These are phyloP conservation scores for Tetrax tetrax DNA, from an alignment of 2,113 vertebrate species.

Conservation along the genomic window DNA sequence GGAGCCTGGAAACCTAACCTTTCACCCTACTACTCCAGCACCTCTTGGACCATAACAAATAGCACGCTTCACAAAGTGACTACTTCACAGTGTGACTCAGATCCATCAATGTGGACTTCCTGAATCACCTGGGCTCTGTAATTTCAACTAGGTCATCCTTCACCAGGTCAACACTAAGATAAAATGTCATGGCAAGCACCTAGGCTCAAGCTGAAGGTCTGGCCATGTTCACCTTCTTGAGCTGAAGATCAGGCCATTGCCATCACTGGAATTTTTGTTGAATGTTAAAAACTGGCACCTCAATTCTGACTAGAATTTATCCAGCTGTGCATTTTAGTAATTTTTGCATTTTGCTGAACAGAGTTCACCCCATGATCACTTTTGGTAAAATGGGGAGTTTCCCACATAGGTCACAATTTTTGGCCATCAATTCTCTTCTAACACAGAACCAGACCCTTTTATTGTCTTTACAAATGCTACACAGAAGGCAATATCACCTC, in stretches of 20 bases:
- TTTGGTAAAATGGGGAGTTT: background rate
- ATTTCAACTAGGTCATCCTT: background rate
- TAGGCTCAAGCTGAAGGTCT: background rate
- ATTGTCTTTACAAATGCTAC: background rate
- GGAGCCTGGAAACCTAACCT: background rate
- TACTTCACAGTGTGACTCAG: background rate
- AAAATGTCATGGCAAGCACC: background rate
- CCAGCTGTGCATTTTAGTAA: background rate
- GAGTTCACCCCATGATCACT: background rate
- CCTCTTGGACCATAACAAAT: background rate
- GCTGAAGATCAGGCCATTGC: rapidly evolving
- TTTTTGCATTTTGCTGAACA: background rate
- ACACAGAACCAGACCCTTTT: background rate
- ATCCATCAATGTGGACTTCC: background rate
- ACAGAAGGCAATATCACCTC: background rate
- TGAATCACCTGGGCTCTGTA: background rate
- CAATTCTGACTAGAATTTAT: background rate
- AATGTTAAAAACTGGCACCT: background rate
- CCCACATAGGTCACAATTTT: background rate
- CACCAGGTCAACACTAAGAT: background rate
- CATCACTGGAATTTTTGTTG: background rate
- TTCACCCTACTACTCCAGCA: background rate
- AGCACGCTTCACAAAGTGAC: background rate
- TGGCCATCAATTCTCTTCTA: background rate
- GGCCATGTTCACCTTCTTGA: no score